Base-by-base conservation (phyloP, 1,140 invertebrate genomes). In the Drosophila insularis region DNA sequence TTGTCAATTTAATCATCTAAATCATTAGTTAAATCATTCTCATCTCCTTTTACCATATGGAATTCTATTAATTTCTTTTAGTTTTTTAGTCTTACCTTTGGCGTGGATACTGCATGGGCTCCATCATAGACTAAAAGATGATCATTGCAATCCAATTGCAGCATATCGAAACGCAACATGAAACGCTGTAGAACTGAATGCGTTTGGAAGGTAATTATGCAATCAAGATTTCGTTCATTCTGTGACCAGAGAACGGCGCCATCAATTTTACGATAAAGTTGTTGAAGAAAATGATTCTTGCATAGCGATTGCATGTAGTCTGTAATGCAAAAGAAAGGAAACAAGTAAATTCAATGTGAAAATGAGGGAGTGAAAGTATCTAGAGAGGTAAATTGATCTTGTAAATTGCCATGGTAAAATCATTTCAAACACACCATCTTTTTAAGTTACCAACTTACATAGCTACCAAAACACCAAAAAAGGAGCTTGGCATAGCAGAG, bases 81-180 rank as follows among this genome's bases (percentile, higher is more conserved):
- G 5, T 32, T 32, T 32, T 32, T 8, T 5, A 10, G 0, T 60
- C 78, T 92, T 92, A 98, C 97, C 95, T 98, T 97, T 77, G 96
- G 95, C 74, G 94, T 95, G 43, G 96, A 96, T 31, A 96, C 96
- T 32, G 96, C 96, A 89, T 98, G 97, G 11, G 97, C 97, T 8
- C 97, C 97, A 93, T 98, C 97, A 90, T 97, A 98, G 81, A 98
- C 97, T 86, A 95, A 97, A 10, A 98, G 94, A 92, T 98, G 97
- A 93, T 98, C 97, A 90, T 98, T 98, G 93, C 97, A 98, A 93
- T 98, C 97, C 62, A 98, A 93, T 77, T 95, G 94, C 23, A 96
- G 92, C 77, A 94, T 92, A 77, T 96, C 95, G 92, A 98, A 98
- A 75, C 97, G 94, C 69, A 98, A 94, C 96, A 98, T 98, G 92